Evolutionary conservation across 1,140 invertebrate species (phyloP), one percentile per base, ranked within the genome.

Genomic region (Gerris buenoi): DNA sequence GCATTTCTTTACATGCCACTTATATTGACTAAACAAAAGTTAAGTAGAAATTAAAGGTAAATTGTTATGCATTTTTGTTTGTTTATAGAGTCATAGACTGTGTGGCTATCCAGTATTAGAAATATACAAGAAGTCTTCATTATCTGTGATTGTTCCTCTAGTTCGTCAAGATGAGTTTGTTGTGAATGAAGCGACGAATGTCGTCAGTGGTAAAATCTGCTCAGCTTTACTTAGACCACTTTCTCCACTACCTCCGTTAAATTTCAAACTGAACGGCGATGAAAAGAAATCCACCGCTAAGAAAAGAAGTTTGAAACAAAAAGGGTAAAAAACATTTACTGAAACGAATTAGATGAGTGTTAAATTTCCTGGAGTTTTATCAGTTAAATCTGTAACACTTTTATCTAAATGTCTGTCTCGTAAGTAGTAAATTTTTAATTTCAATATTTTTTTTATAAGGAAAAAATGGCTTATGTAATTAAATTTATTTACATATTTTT

Each of bases 91-190:
- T 62, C 27, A 61, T 18, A 67, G 64, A 25, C 57, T 69, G 10
- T 69, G 68, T 60, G 68, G 57, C 2, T 69, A 69, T 27, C 68
- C 68, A 1, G 65, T 69, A 13, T 23, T 69, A 15, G 68, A 69
- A 63, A 27, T 69, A 1, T 67, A 64, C 27, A 59, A 46, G 22
- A 58, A 25, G 23, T n/a, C 27, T 2, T 64, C 46, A n/a, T n/a
- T 69, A 3, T 64, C 29, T 60, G 28, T 67, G 18, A 57, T 69
- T 14, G 66, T 67, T 57, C 68, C 68, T 15, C 27, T 69, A 18
- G 57, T 67, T 18, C 27, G 29, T 0, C 68, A 69, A 62, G 68
- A 69, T 60, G 65, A 66, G 13, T 69, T 69, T 64, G 68, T 69
- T 63, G 68, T 69, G 0, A 25, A 33, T 23, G 65, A 69, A 63